Evolutionary conservation across 2,797 vertebrate species (phyloP).

Genomic region (Labeo calbasu): DNA sequence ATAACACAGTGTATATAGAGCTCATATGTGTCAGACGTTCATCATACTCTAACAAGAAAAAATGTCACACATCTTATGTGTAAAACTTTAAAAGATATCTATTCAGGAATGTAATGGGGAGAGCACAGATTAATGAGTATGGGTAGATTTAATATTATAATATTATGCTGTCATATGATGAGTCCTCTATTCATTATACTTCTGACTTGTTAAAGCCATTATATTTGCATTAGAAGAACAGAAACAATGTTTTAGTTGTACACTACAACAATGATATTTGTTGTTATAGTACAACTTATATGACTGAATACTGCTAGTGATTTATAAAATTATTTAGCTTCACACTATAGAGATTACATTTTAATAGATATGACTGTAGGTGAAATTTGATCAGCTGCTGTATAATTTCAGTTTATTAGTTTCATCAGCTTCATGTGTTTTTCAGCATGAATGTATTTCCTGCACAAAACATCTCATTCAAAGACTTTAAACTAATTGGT

Average conservation of each 20-base stretch:
- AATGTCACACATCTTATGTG: not conserved
- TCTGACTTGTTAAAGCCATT: not conserved
- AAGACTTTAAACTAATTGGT: conserved; percentile 42
- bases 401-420: not conserved
- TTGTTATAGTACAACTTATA: too few relatives aligned
- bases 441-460: conserved; percentile 6
- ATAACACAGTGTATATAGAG: conserved; percentile 6
- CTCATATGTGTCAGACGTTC: not conserved
- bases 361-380: not conserved
- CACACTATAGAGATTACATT: not conserved
- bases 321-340: not conserved
- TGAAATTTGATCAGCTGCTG: not conserved
- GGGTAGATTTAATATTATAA: not conserved
- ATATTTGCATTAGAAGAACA: too few relatives aligned
- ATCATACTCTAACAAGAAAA: not conserved
- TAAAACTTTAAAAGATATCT: not conserved
- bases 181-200: not conserved
- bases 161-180: not conserved
- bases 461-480: conserved; percentile 42
- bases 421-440: not conserved
- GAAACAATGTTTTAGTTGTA: too few relatives aligned
- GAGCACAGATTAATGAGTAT: not conserved
- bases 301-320: not conserved
- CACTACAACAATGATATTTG: too few relatives aligned
- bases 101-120: not conserved